phyloP scores from a whole-genome alignment of 2,888 invertebrate genomes.

The Fabriciana adippe region DNA sequence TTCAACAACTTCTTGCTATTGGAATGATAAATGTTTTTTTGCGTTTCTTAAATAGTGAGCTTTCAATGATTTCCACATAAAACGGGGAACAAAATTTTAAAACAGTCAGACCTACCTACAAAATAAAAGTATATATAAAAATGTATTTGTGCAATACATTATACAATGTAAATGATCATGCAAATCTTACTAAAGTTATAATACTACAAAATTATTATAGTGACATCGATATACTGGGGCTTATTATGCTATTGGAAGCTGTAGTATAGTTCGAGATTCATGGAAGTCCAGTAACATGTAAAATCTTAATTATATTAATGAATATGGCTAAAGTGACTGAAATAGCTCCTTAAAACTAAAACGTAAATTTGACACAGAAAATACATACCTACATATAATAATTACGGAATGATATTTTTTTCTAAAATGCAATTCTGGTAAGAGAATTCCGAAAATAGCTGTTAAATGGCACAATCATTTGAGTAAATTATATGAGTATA shows the following conservation, averaged over 20 bases:
- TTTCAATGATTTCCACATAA: not conserved
- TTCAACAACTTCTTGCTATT: constrained; percentile 49
- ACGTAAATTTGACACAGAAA: constrained; percentile 21
- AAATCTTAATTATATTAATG: constrained; percentile 44
- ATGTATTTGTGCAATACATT: constrained; percentile 19
- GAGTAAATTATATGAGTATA: constrained; percentile 55
- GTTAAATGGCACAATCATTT: constrained; percentile 58
- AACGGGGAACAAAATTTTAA: not conserved
- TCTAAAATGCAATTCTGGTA: constrained; percentile 49
- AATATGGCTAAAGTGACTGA: constrained; percentile 57
- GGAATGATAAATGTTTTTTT: constrained; percentile 48
- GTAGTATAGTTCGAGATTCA: constrained; percentile 44
- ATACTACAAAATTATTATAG: constrained; percentile 27
- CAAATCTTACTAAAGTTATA: constrained; percentile 24
- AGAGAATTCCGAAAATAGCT: constrained; percentile 39
- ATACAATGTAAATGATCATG: constrained; percentile 12
- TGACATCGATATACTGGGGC: constrained; percentile 43
- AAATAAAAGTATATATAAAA: constrained; percentile 22
- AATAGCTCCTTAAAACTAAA: constrained; percentile 34
- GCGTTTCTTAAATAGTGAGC: not conserved
- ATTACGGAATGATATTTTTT: constrained; percentile 37
- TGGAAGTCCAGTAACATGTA: constrained; percentile 42
- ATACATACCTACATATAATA: constrained; percentile 24
- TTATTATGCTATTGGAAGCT: constrained; percentile 44
- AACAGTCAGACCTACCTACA: not conserved